phyloP scores from a whole-genome alignment of 1,140 invertebrate species.

The Trichoplusia ni region DNA sequence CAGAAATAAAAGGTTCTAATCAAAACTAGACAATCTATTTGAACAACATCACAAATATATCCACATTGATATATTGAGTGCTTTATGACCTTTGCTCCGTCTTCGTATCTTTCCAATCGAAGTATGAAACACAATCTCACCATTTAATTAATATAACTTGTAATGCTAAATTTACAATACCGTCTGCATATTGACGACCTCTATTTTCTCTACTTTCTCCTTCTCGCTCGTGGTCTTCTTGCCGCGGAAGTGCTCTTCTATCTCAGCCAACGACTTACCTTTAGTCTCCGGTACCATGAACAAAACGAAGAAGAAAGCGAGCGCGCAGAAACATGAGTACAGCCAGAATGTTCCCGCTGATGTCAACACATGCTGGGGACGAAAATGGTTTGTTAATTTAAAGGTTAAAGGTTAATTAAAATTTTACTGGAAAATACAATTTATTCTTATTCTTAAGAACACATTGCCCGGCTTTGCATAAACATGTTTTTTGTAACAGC shows the following conservation, averaged over 20 bases:
- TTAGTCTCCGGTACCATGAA: constrained; percentile 87
- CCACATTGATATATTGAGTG: too few relatives aligned
- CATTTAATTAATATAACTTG: neutral
- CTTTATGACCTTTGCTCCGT: too few relatives aligned
- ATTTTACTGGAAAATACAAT: too few relatives aligned
- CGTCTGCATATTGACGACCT: constrained; percentile 48
- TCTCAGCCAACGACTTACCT: constrained; percentile 86
- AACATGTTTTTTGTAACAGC: too few relatives aligned
- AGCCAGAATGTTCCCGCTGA: constrained; percentile 88
- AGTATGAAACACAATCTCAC: neutral
- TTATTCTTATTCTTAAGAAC: too few relatives aligned
- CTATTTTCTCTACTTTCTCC: constrained; percentile 21
- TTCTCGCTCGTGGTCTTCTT: constrained; percentile 51
- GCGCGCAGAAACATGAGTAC: constrained; percentile 87
- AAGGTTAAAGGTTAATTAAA: neutral
- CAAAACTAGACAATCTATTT: too few relatives aligned
- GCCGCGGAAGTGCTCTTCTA: constrained; percentile 79
- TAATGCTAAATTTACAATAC: constrained; percentile 30
- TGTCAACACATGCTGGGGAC: constrained; percentile 64
- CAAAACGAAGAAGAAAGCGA: constrained; percentile 84
- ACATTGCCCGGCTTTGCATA: too few relatives aligned
- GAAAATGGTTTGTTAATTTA: neutral
- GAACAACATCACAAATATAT: too few relatives aligned
- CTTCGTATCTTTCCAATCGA: too few relatives aligned
- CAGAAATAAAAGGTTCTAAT: too few relatives aligned